Conservation (phyloP, 1,140 invertebrate species). For the Pteromalus puparum region DNA sequence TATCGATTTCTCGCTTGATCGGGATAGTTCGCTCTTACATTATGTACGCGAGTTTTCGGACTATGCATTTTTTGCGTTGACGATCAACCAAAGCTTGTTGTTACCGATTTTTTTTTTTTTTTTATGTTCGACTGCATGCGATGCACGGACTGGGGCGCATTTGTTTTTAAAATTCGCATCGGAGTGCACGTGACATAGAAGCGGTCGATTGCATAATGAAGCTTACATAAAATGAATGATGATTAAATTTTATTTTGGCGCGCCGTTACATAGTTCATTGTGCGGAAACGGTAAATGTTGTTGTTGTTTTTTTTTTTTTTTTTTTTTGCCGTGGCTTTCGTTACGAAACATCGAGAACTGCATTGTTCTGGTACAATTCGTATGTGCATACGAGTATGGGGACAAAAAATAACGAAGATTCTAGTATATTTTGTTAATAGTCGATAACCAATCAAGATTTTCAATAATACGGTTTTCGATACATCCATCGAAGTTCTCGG, state of each 20-base stretch:
- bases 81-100: too few species aligned
- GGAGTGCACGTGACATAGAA: background rate
- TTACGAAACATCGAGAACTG: background rate
- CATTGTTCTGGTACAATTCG: background rate
- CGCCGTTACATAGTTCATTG: background rate
- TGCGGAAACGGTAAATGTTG: background rate
- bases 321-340: background rate
- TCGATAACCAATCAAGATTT: too few species aligned
- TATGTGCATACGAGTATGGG: background rate
- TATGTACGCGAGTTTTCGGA: too few species aligned
- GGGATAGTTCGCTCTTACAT: background rate
- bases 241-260: constrained; percentile 4
- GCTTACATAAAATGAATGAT: background rate
- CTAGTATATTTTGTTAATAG: too few species aligned
- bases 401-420: too few species aligned
- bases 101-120: too few species aligned
- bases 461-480: too few species aligned
- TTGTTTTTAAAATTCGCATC: background rate
- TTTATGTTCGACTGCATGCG: too few species aligned
- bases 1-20: too few species aligned
- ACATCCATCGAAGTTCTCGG: too few species aligned
- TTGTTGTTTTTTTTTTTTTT: too few species aligned
- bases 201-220: background rate
- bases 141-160: background rate
- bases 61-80: too few species aligned